Evolutionary conservation across 2,113 vertebrate genomes (phyloP).

Genomic region (Zapornia atra): DNA sequence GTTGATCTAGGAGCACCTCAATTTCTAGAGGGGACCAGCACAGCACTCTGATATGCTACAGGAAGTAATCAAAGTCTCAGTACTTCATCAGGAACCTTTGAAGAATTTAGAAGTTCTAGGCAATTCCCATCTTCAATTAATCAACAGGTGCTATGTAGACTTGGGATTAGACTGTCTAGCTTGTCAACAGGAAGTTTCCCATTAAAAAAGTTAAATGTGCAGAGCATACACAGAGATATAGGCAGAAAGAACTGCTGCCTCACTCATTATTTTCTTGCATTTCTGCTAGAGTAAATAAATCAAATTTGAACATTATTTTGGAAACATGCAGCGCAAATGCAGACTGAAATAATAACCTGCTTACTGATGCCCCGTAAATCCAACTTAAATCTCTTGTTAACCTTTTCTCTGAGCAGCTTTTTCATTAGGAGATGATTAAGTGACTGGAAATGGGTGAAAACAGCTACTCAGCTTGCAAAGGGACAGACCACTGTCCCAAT

Average conservation of each 20-base stretch:
- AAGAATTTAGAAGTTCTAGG: neutral
- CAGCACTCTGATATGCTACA: neutral
- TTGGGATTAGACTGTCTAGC: neutral
- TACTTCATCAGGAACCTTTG: neutral
- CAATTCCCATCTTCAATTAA: neutral
- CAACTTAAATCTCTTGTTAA: neutral
- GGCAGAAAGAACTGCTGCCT: neutral
- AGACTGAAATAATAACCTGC: neutral
- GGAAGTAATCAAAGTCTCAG: neutral
- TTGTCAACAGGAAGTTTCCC: neutral
- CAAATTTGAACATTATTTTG: neutral
- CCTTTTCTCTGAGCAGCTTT: neutral
- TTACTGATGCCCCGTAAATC: constrained; percentile 4
- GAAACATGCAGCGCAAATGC: neutral
- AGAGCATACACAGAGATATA: neutral
- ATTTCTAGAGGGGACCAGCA: neutral
- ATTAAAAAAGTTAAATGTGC: neutral
- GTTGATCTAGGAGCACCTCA: neutral
- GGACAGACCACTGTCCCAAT: neutral
- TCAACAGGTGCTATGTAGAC: neutral
- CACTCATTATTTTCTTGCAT: neutral
- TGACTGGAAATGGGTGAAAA: neutral
- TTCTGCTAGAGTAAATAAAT: constrained; percentile 11
- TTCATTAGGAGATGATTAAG: neutral
- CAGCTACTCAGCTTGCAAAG: neutral